Conservation (phyloP, 2,888 invertebrate species). For the Drosophila prostipennis region DNA sequence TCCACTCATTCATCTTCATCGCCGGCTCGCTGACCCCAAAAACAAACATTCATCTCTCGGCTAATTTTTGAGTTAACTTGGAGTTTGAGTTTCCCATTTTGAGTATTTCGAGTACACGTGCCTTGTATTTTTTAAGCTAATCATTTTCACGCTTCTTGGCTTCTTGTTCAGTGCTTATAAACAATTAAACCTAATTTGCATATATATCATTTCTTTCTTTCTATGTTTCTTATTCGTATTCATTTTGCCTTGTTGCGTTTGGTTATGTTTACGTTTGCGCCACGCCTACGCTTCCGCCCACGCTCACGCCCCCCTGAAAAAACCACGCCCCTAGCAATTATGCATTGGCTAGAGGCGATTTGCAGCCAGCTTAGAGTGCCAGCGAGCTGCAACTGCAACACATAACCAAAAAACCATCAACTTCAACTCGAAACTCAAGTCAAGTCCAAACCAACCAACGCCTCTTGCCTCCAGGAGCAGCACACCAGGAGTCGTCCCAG, state of each 20-base stretch:
- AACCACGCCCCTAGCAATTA: slow-evolving; percentile 30
- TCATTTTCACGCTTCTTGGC: slow-evolving; percentile 39
- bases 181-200: slow-evolving; percentile 22
- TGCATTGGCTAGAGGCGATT: slow-evolving; percentile 37
- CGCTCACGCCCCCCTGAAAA: slow-evolving; percentile 8
- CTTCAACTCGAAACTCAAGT: slow-evolving; percentile 9
- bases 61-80: slow-evolving; percentile 29
- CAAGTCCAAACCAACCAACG: slow-evolving; percentile 32
- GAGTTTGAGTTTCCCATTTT: not conserved
- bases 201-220: slow-evolving; percentile 22
- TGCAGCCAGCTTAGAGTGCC: slow-evolving; percentile 38
- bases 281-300: slow-evolving; percentile 25
- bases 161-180: slow-evolving; percentile 1
- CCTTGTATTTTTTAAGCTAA: slow-evolving; percentile 15
- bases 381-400: slow-evolving; percentile 20
- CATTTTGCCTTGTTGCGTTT: slow-evolving; percentile 18
- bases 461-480: slow-evolving; percentile 41
- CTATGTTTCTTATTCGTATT: not conserved
- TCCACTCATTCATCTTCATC: slow-evolving; percentile 28
- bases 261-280: slow-evolving; percentile 25
- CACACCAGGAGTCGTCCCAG: slow-evolving; percentile 24
- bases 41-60: slow-evolving; percentile 23
- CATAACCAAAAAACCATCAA: slow-evolving; percentile 29
- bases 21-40: slow-evolving; percentile 34
- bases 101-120: slow-evolving; percentile 11